Base-by-base conservation (phyloP, 37 sponge, comb jelly and placozoan genomes). In the Haliclona indistincta region DNA sequence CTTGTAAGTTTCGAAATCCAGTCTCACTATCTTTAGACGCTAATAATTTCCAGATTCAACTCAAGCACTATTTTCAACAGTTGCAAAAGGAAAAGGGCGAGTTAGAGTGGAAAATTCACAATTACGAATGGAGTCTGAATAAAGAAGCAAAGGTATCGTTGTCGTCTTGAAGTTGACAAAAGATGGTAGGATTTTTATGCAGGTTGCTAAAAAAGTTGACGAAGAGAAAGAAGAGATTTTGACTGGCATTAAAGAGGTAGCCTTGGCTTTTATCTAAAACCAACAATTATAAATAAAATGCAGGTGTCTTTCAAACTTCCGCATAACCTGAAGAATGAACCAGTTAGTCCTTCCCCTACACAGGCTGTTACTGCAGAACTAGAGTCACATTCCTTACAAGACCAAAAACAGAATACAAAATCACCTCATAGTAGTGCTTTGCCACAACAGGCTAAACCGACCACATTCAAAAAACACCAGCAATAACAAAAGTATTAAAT, bases 61-160 rank as follows among this genome's bases (percentile, higher is more conserved):
- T 75, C 26, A 75, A 62, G 45, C 69, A 73, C 30, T 66, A 67
- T 54, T 61, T 81, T 28, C 70, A 52, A 42, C 64, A 41, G 23
- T 47, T 81, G 28, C 83, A 82, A 47, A 60, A 64, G 6, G 74
- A 81, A 66, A 78, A 68, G 63, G 60, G 29, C 29, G 74, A 74
- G 41, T 17, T 83, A 17, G 78, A 89, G 69, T 67, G 89, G 75
- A 61, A 89, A 36, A 73, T 89, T 67, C 79, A 58, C 52, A 83
- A 82, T 10, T 77, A 55, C 32, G 89, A 83, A 39, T 89, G 89
- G 89, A 82, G 79, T 43, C 79, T 89, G 63, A 78, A 89, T 35
- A 83, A 89, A 44, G 80, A 78, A 53, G 38, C 89, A n/a, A 42
- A 75, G 11, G 88, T 87, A 35, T 76, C 82, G 34, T 32, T 29